phyloP scores from a whole-genome alignment of 2,113 vertebrate species.

The Alligator mississippiensis region DNA sequence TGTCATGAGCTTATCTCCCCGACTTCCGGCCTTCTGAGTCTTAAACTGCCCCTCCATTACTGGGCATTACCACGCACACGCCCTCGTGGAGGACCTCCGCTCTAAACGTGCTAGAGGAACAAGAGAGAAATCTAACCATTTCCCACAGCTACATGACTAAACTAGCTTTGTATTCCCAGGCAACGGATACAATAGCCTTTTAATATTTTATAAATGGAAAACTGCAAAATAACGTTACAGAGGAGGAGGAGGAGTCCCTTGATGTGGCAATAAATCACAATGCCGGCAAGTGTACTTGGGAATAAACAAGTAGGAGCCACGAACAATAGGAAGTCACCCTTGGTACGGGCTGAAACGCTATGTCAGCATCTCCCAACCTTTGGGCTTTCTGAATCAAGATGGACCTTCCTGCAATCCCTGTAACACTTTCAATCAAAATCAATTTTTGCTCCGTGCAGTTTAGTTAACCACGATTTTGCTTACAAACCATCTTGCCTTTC shows the following conservation, averaged over 20 bases:
- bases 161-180: constrained; percentile 7
- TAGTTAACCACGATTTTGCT: constrained; percentile 68
- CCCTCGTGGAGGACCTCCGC: background rate
- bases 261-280: constrained; percentile 59
- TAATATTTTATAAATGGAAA: constrained; percentile 56
- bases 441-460: constrained; percentile 56
- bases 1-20: constrained; percentile 4
- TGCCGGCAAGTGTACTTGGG: background rate
- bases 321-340: constrained; percentile 20
- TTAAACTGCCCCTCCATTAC: constrained; percentile 23
- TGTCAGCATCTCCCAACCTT: constrained; percentile 44
- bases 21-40: constrained; percentile 34
- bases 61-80: background rate
- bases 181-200: constrained; percentile 11
- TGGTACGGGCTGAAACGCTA: background rate
- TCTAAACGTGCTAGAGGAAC: background rate
- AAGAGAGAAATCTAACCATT: constrained; percentile 41
- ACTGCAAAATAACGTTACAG: constrained; percentile 7
- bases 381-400: background rate
- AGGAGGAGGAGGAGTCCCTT: background rate
- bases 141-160: constrained; percentile 50
- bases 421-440: constrained; percentile 30
- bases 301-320: constrained; percentile 41
- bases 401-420: constrained; percentile 16
- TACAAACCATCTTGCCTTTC: constrained; percentile 53